Evolutionary conservation across 2,113 vertebrate genomes (phyloP).

Genomic region (Picathartes gymnocephalus): DNA sequence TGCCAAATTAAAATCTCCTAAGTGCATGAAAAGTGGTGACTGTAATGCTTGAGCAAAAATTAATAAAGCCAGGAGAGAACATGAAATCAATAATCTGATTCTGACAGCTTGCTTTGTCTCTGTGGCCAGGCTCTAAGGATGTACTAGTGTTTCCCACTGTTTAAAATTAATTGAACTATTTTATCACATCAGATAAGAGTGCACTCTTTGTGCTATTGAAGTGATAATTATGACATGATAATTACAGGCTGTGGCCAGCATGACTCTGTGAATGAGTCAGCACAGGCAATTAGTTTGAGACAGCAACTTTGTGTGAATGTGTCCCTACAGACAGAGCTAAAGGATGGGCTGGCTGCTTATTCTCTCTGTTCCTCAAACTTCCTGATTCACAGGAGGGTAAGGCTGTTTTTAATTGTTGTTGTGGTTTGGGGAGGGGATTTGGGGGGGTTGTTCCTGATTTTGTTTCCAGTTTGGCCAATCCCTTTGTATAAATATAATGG

Average conservation of each 20-base stretch:
- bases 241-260: conserved; percentile 46
- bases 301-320: conserved; percentile 12
- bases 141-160: conserved; percentile 44
- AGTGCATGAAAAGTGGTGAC: conserved; percentile 33
- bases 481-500: neutral
- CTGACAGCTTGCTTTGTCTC: conserved; percentile 61
- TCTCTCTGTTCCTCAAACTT: neutral
- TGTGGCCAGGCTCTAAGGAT: conserved; percentile 24
- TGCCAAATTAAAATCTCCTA: neutral
- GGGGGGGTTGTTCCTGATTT: neutral
- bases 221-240: conserved; percentile 67
- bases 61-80: conserved; percentile 58
- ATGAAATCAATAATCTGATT: conserved; percentile 54
- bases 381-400: neutral
- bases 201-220: conserved; percentile 50
- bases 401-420: neutral
- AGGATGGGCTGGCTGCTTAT: neutral
- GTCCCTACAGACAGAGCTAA: neutral
- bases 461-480: neutral
- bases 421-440: neutral
- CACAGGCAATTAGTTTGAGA: conserved; percentile 38
- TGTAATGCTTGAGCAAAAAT: conserved; percentile 19
- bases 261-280: conserved; percentile 52
- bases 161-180: conserved; percentile 70
- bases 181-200: conserved; percentile 62